Conservation (phyloP, 2,113 vertebrate genomes). For the Azemiops feae region DNA sequence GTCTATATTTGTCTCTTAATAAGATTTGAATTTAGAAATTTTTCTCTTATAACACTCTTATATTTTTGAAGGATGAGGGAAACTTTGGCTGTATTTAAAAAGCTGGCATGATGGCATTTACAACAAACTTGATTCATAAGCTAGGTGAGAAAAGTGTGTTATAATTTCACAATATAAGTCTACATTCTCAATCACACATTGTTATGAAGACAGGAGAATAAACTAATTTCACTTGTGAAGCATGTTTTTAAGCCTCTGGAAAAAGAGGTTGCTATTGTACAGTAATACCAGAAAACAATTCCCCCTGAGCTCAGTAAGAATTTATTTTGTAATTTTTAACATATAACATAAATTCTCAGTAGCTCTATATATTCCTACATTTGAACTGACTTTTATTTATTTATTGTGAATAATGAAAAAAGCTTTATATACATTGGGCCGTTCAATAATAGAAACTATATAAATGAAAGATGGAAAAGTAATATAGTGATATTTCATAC, state of each 20-base stretch:
- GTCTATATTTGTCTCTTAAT: background rate
- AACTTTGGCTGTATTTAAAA: background rate
- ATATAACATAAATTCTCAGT: background rate
- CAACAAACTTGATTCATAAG: constrained; percentile 18
- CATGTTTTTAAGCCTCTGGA: constrained; percentile 47
- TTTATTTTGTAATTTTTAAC: constrained; percentile 21
- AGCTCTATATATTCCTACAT: constrained; percentile 10
- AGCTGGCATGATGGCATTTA: constrained; percentile 1
- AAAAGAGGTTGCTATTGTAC: constrained; percentile 33
- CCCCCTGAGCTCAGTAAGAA: background rate
- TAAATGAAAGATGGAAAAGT: constrained; percentile 26
- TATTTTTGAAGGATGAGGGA: constrained; percentile 14
- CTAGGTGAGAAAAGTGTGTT: constrained; percentile 27
- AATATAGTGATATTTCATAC: constrained; percentile 40
- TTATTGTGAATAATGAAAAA: background rate
- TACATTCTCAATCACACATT: background rate
- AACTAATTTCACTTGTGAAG: constrained; percentile 38
- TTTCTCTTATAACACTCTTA: background rate
- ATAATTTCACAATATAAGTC: constrained; percentile 16
- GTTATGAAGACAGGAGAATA: background rate
- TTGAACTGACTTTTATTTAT: constrained; percentile 42
- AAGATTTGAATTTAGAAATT: background rate
- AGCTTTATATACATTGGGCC: constrained; percentile 33
- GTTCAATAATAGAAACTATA: constrained; percentile 50
- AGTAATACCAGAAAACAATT: background rate